These are phyloP conservation scores for Petrocephalus microphthalmus DNA, from an alignment of 2,113 vertebrate genomes.

Conservation along the genomic window DNA sequence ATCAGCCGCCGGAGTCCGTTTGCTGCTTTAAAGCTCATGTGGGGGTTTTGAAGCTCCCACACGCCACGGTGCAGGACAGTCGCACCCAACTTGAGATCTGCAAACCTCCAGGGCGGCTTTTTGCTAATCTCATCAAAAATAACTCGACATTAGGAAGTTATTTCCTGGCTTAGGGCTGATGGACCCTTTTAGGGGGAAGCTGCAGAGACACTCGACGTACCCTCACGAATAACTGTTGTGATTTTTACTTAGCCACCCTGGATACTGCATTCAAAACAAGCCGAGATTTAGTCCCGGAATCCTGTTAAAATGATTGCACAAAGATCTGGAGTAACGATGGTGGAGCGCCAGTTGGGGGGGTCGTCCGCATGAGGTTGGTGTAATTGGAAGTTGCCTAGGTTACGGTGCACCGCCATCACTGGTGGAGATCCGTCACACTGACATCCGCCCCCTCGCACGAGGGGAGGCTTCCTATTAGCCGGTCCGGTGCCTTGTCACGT, in stretches of 20 bases:
- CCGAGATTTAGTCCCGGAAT: neutral
- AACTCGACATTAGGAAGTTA: neutral
- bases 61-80: neutral
- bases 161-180: neutral
- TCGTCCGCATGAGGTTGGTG: neutral
- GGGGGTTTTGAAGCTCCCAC: neutral
- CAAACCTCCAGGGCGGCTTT: neutral
- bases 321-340: neutral
- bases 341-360: neutral
- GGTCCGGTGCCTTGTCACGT: neutral
- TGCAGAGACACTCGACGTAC: neutral
- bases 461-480: slow-evolving; percentile 1
- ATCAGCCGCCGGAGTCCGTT: neutral
- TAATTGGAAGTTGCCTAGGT: slow-evolving; percentile 3
- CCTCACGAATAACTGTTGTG: neutral
- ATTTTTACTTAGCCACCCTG: neutral
- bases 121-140: neutral
- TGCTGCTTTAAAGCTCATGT: neutral
- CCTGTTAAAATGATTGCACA: neutral
- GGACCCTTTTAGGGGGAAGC: neutral
- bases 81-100: neutral
- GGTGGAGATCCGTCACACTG: neutral
- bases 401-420: neutral
- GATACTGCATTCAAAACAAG: neutral
- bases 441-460: neutral